Evolutionary conservation across 53 echinoderm and acorn worm genomes (phyloP).

Genomic region (Patiria pectinifera): DNA sequence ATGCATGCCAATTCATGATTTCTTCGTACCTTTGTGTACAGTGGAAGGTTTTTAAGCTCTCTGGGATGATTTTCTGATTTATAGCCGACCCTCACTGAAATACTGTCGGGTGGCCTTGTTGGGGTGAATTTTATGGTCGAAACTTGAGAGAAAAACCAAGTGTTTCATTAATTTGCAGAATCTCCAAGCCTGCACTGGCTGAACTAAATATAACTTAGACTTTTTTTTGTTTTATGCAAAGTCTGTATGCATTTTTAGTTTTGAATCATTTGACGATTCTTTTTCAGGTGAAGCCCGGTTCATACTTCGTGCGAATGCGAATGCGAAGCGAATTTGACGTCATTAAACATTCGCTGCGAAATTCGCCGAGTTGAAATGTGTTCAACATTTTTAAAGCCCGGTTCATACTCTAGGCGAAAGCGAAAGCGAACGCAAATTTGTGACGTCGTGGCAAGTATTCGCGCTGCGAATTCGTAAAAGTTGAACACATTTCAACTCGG

Average conservation of each 20-base stretch:
- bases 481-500: too few relatives aligned
- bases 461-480: too few relatives aligned
- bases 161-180: background rate
- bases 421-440: too few relatives aligned
- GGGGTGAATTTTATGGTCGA: slow-evolving; percentile 30
- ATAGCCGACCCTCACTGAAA: slow-evolving; percentile 13
- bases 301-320: too few relatives aligned
- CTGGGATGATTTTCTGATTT: slow-evolving; percentile 23
- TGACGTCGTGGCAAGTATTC: too few relatives aligned
- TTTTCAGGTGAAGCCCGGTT: too few relatives aligned
- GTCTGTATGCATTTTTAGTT: background rate
- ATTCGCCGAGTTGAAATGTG: too few relatives aligned
- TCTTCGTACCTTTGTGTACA: background rate
- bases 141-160: slow-evolving; percentile 26
- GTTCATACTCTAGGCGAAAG: too few relatives aligned
- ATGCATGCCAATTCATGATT: background rate
- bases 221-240: too few relatives aligned
- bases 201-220: background rate
- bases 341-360: too few relatives aligned
- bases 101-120: slow-evolving; percentile 29
- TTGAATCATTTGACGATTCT: background rate
- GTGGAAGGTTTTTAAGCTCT: slow-evolving; percentile 13
- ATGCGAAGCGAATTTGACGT: too few relatives aligned
- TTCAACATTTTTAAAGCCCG: too few relatives aligned
- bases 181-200: background rate